These are phyloP conservation scores for Siniperca obscura DNA, from an alignment of 2,797 vertebrate species.

Conservation along the genomic window DNA sequence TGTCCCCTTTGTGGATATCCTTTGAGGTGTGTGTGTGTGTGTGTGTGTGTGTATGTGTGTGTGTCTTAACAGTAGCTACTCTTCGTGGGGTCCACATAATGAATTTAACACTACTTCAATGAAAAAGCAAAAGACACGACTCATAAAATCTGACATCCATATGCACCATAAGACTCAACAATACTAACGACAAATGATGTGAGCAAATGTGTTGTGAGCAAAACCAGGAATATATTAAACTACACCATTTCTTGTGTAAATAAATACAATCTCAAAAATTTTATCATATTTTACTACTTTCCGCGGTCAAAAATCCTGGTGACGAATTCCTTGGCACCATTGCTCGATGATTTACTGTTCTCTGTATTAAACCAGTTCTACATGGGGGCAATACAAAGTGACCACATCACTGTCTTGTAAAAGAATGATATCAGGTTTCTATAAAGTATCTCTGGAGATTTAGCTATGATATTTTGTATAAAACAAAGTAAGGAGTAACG, in stretches of 20 bases:
- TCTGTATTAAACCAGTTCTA: background rate
- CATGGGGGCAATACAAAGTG: background rate
- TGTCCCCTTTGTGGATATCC: constrained; percentile 83
- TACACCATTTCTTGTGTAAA: background rate
- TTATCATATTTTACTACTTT: background rate
- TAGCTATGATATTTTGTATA: too few species aligned
- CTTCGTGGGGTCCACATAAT: background rate
- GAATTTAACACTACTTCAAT: background rate
- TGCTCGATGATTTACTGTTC: too few species aligned
- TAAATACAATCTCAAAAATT: background rate
- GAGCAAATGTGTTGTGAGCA: background rate
- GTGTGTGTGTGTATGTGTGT: constrained; percentile 28
- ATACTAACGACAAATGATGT: background rate
- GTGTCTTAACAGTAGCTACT: background rate
- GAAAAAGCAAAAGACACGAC: too few species aligned
- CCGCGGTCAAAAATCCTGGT: too few species aligned
- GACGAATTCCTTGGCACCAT: background rate
- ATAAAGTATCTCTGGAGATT: background rate
- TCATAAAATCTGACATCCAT: background rate
- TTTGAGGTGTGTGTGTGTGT: constrained; percentile 61
- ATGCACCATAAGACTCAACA: background rate
- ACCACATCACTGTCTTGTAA: background rate
- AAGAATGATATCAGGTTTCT: background rate
- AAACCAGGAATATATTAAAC: background rate
- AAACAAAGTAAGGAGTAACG: background rate